Evolutionary conservation across 2,888 invertebrate genomes (phyloP).

Genomic region (Pomacea canaliculata): DNA sequence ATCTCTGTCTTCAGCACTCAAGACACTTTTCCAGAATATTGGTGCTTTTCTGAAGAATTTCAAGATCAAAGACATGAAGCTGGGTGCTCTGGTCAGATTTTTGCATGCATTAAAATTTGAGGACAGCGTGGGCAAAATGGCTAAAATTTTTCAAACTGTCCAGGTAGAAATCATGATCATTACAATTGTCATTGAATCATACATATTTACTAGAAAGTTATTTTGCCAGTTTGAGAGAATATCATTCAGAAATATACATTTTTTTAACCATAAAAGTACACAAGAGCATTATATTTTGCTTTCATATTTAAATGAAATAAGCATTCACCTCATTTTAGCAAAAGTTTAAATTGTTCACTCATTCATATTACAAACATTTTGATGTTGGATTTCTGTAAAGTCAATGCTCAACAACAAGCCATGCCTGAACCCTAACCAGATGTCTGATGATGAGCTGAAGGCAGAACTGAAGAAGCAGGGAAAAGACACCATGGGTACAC

Average conservation of each 20-base stretch:
- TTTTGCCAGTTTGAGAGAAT: too few species aligned
- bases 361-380: too few species aligned
- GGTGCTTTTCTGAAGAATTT: slow-evolving; percentile 45
- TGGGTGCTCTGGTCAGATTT: slow-evolving; percentile 47
- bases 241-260: too few species aligned
- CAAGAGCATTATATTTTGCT: too few species aligned
- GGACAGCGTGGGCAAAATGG: slow-evolving; percentile 44
- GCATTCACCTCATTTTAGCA: too few species aligned
- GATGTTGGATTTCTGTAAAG: slow-evolving; percentile 22
- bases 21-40: slow-evolving; percentile 26
- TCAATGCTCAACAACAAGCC: slow-evolving; percentile 45
- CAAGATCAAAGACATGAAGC: slow-evolving; percentile 44
- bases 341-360: too few species aligned
- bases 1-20: slow-evolving; percentile 21
- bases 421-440: slow-evolving; percentile 45
- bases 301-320: too few species aligned
- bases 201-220: too few species aligned
- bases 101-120: slow-evolving; percentile 42
- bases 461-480: slow-evolving; percentile 41
- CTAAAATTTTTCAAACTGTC: slow-evolving; percentile 42
- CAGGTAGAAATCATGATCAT: slow-evolving; percentile 34
- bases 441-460: slow-evolving; percentile 51
- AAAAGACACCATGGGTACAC: slow-evolving; percentile 32
- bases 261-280: too few species aligned
- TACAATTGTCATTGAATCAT: too few species aligned